Conservation (phyloP, 1,140 invertebrate species). For the Arctopsyche grandis region DNA sequence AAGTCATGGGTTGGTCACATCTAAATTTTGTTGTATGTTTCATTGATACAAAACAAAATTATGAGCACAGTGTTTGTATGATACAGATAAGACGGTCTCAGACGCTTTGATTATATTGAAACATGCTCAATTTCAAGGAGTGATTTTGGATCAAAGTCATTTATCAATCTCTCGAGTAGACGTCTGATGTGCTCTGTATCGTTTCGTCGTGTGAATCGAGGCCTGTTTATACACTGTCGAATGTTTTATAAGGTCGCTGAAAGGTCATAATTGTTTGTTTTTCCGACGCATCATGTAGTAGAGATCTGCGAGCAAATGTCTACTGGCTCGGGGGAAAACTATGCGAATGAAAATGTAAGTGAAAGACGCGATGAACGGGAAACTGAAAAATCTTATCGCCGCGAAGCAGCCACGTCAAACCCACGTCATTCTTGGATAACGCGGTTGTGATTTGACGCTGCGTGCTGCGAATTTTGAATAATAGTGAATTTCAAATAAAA, state of each 20-base stretch:
- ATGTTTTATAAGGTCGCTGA: background rate
- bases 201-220: too few relatives aligned
- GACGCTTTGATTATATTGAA: too few relatives aligned
- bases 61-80: too few relatives aligned
- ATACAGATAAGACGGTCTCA: too few relatives aligned
- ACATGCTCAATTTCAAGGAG: too few relatives aligned
- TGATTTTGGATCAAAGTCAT: too few relatives aligned
- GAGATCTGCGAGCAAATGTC: background rate
- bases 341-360: slow-evolving; percentile 37
- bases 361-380: slow-evolving; percentile 35
- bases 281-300: background rate
- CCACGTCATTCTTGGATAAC: slow-evolving; percentile 41
- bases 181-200: too few relatives aligned
- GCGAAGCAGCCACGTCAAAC: slow-evolving; percentile 38
- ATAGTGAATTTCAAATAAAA: slow-evolving; percentile 14
- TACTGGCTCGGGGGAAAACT: background rate
- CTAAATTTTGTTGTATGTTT: too few relatives aligned
- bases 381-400: slow-evolving; percentile 43
- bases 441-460: slow-evolving; percentile 27
- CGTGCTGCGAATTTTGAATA: slow-evolving; percentile 35
- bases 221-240: too few relatives aligned
- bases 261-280: background rate
- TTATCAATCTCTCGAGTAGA: too few relatives aligned
- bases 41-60: too few relatives aligned
- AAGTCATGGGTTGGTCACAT: too few relatives aligned